Base-by-base conservation (phyloP, 2,888 invertebrate genomes). In the Ashinkailepas kermadecensis region DNA sequence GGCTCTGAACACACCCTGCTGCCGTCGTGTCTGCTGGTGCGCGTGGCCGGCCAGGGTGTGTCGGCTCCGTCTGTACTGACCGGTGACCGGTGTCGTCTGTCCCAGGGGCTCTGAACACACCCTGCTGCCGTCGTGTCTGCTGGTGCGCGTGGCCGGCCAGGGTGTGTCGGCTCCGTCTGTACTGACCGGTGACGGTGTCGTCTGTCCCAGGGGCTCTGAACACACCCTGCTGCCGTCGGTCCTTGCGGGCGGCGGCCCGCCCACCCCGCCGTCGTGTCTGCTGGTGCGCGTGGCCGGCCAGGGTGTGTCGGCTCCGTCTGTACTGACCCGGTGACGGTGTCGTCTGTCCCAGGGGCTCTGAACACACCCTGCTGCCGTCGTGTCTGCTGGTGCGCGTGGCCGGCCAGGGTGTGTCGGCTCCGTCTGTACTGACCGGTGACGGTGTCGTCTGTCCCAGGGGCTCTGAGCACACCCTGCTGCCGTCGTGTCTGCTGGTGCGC, bases 201-300 rank as follows among this genome's bases (percentile, higher is more conserved):
- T 39, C 39, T 39, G 39, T 74, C 7, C 11, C 74, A 74, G 74
- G 56, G 56, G 7, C 56, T 18, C 15, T 6, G 21, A 74, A 21
- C 74, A 54, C 23, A 3, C 74, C 9, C 56, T 56, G 56, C 54
- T 54, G 74, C 74, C 74, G 56, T 74, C 74, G 7, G 74, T 18
- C 74, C n/a, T n/a, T 74, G 54, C 21, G 56, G 74, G 74, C 56
- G 74, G 74, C 56, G 74, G 74, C 54, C 56, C 56, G 74, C 18
- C 74, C 23, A 3, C 74, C 9, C 54, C 18, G 74, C 74, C 74
- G 56, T 74, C 74, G 7, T 74, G 74, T 18, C 74, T 74, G 54
- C 21, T 74, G 74, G 74, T 74, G 74, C 74, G 74, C 10, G 74
- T 74, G 74, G 74, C 54, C 74, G 74, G 74, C 18, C 74, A 74